These are phyloP conservation scores for Pammene fasciana DNA, from an alignment of 2,888 invertebrate species.

Conservation along the genomic window DNA sequence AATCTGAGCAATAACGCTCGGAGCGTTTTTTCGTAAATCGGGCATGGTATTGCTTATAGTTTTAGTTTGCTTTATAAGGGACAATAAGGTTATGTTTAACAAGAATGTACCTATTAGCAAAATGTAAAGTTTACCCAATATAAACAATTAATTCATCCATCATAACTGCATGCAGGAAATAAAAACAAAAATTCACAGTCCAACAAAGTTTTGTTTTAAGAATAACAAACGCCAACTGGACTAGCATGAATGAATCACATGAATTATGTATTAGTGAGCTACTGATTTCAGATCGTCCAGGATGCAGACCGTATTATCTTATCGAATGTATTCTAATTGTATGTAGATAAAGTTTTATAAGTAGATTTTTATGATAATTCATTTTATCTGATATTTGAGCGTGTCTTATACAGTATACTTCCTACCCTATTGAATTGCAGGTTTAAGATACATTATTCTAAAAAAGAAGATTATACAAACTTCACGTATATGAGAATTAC, in stretches of 20 bases:
- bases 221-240: constrained; percentile 18
- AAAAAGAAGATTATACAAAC: no score
- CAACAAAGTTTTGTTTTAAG: constrained; percentile 23
- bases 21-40: no score
- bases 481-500: no score
- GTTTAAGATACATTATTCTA: no score
- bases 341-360: not conserved
- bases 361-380: not conserved
- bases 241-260: constrained; percentile 20
- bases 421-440: no score
- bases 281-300: constrained; percentile 9
- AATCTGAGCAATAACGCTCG: no score
- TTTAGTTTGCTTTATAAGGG: no score
- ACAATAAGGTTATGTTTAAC: no score
- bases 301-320: not conserved
- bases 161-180: not conserved
- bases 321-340: not conserved
- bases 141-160: not conserved
- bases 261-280: constrained; percentile 19
- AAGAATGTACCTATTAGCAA: not conserved
- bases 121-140: not conserved
- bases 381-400: no score
- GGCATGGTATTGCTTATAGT: no score
- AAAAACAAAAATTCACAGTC: constrained; percentile 15
- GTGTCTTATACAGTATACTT: no score